These are phyloP conservation scores for Temnothorax unifasciatus DNA, from an alignment of 2,888 invertebrate species.

Conservation along the genomic window DNA sequence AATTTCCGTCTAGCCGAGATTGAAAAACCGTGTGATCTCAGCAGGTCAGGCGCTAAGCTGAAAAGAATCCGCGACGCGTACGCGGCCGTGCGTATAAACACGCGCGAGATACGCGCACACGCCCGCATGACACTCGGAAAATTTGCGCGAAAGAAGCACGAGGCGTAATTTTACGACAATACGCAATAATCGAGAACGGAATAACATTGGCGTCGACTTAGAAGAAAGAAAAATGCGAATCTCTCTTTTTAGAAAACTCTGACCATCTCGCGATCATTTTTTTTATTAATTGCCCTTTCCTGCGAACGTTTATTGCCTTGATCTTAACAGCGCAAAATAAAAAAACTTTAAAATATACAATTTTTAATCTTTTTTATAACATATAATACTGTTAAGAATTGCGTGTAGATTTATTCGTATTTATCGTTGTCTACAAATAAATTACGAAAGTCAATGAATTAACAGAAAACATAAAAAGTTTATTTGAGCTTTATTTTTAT, in stretches of 20 bases:
- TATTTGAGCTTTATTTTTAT: neutral
- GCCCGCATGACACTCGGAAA: constrained; percentile 5
- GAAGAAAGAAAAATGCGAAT: neutral
- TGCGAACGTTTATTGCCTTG: neutral
- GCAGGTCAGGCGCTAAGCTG: neutral
- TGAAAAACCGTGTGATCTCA: constrained; percentile 6
- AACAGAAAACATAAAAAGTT: neutral
- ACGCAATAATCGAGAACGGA: neutral
- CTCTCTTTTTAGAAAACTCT: neutral
- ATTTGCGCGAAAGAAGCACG: neutral
- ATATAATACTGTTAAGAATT: neutral
- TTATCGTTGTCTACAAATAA: neutral
- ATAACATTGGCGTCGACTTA: neutral
- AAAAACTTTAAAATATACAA: neutral
- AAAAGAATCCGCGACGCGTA: neutral
- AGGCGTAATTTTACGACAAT: constrained; percentile 36
- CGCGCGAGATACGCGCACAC: neutral
- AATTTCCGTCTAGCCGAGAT: constrained; percentile 52
- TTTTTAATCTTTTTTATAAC: no score
- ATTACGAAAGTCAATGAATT: neutral
- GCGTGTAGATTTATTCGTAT: neutral
- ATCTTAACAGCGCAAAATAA: neutral
- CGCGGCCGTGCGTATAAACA: neutral
- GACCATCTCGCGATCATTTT: neutral
- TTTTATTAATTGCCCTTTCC: neutral